phyloP scores from a whole-genome alignment of 2,113 vertebrate species.

The Porphyrio hochstetteri region DNA sequence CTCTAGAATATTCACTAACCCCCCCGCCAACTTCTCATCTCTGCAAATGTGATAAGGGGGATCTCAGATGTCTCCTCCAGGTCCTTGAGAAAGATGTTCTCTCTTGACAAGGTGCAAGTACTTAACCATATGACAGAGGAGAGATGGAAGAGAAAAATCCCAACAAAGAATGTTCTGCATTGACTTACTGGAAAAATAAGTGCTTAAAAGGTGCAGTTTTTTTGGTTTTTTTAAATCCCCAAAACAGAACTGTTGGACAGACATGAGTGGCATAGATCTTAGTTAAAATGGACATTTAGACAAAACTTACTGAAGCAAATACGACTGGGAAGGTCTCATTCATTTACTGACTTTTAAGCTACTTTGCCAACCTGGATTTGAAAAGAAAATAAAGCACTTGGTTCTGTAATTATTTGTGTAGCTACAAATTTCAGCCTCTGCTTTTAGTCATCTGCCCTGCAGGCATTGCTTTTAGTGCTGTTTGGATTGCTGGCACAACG shows the following conservation, averaged over 20 bases:
- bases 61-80: background rate
- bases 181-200: background rate
- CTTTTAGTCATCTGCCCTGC: conserved; percentile 13
- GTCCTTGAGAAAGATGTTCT: background rate
- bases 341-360: conserved; percentile 12
- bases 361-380: background rate
- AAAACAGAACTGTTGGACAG: background rate
- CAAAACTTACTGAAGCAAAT: background rate
- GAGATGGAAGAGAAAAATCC: background rate
- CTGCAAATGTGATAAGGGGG: background rate
- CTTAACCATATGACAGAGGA: background rate
- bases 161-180: background rate
- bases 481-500: background rate
- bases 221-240: background rate
- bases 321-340: background rate
- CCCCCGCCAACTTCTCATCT: background rate
- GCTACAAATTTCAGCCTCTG: background rate
- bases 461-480: background rate
- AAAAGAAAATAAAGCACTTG: conserved; percentile 22
- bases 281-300: background rate
- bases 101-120: background rate
- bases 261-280: background rate
- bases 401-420: conserved; percentile 47
- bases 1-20: too few species aligned
- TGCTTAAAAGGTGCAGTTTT: background rate